phyloP scores from a whole-genome alignment of 2,888 invertebrate species.

The Meiosimyza platycephala region DNA sequence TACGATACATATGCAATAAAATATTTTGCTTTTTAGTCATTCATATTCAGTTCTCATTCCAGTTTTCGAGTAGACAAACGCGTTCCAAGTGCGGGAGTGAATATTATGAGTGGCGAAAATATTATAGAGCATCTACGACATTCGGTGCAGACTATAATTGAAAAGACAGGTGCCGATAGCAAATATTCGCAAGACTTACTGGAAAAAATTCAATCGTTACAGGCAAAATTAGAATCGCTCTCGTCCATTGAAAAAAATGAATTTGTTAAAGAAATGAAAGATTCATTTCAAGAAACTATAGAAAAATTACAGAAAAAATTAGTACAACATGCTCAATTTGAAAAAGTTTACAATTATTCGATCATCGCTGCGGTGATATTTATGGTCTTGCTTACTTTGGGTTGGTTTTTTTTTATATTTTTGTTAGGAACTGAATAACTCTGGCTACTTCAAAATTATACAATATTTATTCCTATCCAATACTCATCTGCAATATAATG shows the following conservation, averaged over 20 bases:
- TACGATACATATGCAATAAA: background rate
- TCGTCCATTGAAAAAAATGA: conserved; percentile 52
- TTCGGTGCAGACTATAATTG: conserved; percentile 54
- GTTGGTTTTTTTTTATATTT: conserved; percentile 48
- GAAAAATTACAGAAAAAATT: conserved; percentile 54
- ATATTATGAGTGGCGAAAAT: conserved; percentile 40
- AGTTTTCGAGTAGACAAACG: conserved; percentile 1
- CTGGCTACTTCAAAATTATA: background rate
- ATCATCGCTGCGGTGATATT: conserved; percentile 55
- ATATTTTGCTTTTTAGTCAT: background rate
- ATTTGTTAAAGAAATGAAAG: conserved; percentile 58
- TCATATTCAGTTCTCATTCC: background rate
- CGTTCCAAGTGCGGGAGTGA: too few relatives aligned
- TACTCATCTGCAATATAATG: background rate
- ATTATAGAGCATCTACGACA: conserved; percentile 56
- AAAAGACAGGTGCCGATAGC: conserved; percentile 54
- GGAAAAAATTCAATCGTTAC: conserved; percentile 51
- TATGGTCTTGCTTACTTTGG: conserved; percentile 55
- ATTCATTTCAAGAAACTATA: conserved; percentile 55
- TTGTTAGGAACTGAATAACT: background rate
- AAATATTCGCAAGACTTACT: conserved; percentile 54
- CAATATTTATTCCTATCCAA: background rate
- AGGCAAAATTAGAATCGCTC: conserved; percentile 54
- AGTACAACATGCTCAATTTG: conserved; percentile 51
- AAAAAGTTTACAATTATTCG: conserved; percentile 56